Percentiles rank a stretch among this genome's conserved stretches.
phyloP scores from a whole-genome alignment of 92 coral and sea anemone genomes.

The Actinostola sp. region DNA sequence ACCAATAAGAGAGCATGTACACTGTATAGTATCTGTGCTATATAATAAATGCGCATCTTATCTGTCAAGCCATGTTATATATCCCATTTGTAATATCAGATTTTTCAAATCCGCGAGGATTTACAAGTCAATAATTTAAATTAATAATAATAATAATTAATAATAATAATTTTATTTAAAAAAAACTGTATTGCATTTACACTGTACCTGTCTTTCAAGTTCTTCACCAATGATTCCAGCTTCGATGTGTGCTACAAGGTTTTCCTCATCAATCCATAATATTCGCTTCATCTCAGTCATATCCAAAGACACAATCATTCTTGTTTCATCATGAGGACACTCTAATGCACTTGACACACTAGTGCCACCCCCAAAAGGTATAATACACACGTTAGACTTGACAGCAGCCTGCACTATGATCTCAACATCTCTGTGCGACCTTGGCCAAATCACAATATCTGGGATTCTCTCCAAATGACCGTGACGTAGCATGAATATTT shows the following conservation, averaged over 20 bases:
- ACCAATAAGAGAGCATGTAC: too few species aligned
- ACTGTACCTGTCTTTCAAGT: constrained; percentile 83
- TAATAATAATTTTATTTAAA: background rate
- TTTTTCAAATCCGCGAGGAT: too few species aligned
- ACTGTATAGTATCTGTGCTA: too few species aligned
- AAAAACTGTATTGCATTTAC: background rate
- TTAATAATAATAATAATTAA: background rate
- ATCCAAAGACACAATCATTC: constrained; percentile 95
- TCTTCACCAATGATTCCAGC: constrained; percentile 98
- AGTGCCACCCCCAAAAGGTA: constrained; percentile 99
- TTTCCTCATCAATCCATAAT: constrained; percentile 92
- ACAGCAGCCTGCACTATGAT: constrained; percentile 74
- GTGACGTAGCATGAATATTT: constrained; percentile 87
- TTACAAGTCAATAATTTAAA: background rate
- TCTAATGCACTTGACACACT: constrained; percentile 95
- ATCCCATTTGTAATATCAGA: background rate
- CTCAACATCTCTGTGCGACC: constrained; percentile 92
- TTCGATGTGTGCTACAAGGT: constrained; percentile 90
- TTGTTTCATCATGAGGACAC: constrained; percentile 80
- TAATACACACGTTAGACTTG: constrained; percentile 85
- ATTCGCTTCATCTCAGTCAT: constrained; percentile 96
- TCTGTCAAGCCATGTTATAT: too few species aligned
- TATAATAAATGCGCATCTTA: too few species aligned
- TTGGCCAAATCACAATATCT: constrained; percentile 95
- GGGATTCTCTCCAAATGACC: constrained; percentile 87